Conservation (phyloP, 1,140 invertebrate species). For the Neodiprion virginianus region DNA sequence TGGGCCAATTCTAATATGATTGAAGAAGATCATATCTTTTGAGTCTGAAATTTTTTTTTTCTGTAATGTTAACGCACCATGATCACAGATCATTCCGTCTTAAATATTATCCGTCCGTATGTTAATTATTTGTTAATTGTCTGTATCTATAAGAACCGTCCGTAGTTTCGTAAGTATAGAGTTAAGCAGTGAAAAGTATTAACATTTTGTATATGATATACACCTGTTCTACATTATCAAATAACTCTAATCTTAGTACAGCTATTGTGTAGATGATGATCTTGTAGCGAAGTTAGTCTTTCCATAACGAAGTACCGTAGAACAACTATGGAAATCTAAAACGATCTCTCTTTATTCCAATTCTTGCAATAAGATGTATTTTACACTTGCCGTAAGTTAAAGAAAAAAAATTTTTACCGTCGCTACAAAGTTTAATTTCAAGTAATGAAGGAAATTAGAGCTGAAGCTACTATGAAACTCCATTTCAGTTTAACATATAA, state of each 20-base stretch:
- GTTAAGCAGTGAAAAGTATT: background rate
- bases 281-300: background rate
- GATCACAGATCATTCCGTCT: slow-evolving; percentile 6
- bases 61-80: background rate
- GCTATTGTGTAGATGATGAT: background rate
- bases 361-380: too few relatives aligned
- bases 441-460: too few relatives aligned
- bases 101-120: slow-evolving; percentile 11
- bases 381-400: too few relatives aligned
- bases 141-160: slow-evolving; percentile 19
- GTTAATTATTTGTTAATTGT: slow-evolving; percentile 8
- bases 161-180: slow-evolving; percentile 41
- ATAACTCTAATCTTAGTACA: background rate
- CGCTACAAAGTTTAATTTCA: too few relatives aligned
- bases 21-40: background rate
- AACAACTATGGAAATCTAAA: too few relatives aligned
- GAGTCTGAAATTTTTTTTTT: background rate
- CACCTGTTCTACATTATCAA: background rate
- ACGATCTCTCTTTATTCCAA: too few relatives aligned
- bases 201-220: background rate
- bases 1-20: too few relatives aligned
- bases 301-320: too few relatives aligned
- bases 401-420: too few relatives aligned
- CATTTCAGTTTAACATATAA: too few relatives aligned
- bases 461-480: too few relatives aligned